Evolutionary conservation across 2,797 vertebrate species (phyloP).

Genomic region (Acanthis flammea): DNA sequence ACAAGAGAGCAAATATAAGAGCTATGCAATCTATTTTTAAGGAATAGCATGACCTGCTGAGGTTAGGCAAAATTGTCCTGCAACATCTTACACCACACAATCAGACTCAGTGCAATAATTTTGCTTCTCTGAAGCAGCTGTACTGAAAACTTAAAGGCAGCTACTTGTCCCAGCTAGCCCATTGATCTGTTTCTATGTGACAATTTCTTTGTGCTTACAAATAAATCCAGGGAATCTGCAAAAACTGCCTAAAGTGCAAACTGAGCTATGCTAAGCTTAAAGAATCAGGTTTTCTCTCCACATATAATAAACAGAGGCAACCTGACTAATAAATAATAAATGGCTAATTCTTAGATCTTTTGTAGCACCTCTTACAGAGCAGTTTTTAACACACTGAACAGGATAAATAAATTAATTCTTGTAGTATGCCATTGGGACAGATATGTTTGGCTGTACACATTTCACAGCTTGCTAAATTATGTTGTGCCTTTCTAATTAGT

Average conservation of each 20-base stretch:
- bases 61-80: not conserved
- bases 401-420: not conserved
- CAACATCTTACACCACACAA: not conserved
- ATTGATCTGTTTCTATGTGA: slow-evolving; percentile 16
- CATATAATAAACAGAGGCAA: not conserved
- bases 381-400: not conserved
- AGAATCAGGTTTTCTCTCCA: not conserved
- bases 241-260: not conserved
- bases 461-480: not conserved
- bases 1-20: not conserved
- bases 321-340: slow-evolving; percentile 2
- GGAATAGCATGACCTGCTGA: not conserved
- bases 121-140: not conserved
- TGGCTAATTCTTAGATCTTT: not conserved
- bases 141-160: not conserved
- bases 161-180: not conserved
- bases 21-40: slow-evolving; percentile 9
- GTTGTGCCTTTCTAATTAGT: not conserved
- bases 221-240: not conserved
- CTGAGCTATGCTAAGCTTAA: not conserved
- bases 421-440: not conserved
- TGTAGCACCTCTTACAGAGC: not conserved
- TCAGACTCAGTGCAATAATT: slow-evolving; percentile 1
- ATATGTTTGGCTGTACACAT: not conserved
- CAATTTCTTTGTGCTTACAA: not conserved